A percentile compares a stretch with the other conserved stretches of the same genome.
Conservation (phyloP, 2,113 vertebrate genomes). For the Python bivittatus region DNA sequence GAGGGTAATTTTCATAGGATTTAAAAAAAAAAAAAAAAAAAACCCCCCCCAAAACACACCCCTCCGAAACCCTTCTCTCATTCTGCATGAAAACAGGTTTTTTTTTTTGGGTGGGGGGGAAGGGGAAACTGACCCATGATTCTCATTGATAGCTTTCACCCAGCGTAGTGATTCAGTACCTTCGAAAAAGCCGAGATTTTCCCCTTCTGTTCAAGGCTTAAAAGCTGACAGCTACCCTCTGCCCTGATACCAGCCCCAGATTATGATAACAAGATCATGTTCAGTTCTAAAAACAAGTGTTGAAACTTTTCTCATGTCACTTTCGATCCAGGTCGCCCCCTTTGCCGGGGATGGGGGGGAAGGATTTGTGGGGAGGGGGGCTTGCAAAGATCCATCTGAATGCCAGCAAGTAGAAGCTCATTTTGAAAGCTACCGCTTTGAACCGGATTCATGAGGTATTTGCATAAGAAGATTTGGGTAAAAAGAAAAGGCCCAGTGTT, state of each 20-base stretch:
- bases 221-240: conserved; percentile 88
- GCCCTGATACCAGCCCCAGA: conserved; percentile 89
- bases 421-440: conserved; percentile 93
- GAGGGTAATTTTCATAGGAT: conserved; percentile 89
- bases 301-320: conserved; percentile 99
- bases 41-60: not conserved
- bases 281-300: conserved; percentile 96
- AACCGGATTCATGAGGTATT: conserved; percentile 99
- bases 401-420: conserved; percentile 81
- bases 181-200: conserved; percentile 95
- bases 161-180: conserved; percentile 89
- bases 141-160: conserved; percentile 83
- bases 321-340: conserved; percentile 82
- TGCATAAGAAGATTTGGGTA: conserved; percentile 99
- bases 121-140: conserved; percentile 82
- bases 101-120: conserved; percentile 70
- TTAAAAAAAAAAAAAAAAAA: conserved; percentile 65
- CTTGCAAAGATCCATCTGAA: conserved; percentile 79
- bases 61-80: not conserved
- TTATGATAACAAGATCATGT: conserved; percentile 99
- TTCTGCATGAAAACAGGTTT: conserved; percentile 81
- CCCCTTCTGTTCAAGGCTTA: conserved; percentile 85
- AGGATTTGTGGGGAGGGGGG: conserved; percentile 61
- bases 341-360: not conserved
- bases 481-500: conserved; percentile 88